phyloP scores from a whole-genome alignment of 2,888 invertebrate species.

The Cataglyphis rosenhaueri region DNA sequence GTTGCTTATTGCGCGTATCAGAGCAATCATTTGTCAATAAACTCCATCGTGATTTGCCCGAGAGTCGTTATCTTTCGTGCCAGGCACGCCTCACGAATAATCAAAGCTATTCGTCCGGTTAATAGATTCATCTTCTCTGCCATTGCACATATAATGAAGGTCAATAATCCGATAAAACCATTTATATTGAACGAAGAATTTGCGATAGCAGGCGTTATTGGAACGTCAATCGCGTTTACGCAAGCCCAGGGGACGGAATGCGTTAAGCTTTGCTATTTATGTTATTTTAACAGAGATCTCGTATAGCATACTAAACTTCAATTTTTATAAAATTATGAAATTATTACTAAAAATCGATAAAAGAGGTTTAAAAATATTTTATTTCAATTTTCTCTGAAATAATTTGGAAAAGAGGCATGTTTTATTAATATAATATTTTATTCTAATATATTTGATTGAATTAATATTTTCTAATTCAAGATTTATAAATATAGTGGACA shows the following conservation, averaged over 20 bases:
- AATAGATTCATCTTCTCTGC: slow-evolving; percentile 32
- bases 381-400: background rate
- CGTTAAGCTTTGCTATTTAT: background rate
- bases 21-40: slow-evolving; percentile 40
- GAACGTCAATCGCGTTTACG: slow-evolving; percentile 41
- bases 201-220: slow-evolving; percentile 7
- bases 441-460: background rate
- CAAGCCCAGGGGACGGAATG: background rate
- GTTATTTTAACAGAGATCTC: background rate
- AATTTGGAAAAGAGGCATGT: background rate
- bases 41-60: background rate
- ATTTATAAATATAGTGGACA: background rate
- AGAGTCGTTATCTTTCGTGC: slow-evolving; percentile 6
- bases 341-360: background rate
- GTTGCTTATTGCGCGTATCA: slow-evolving; percentile 19
- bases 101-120: slow-evolving; percentile 5
- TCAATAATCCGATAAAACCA: slow-evolving; percentile 59
- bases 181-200: slow-evolving; percentile 30
- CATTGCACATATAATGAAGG: slow-evolving; percentile 30
- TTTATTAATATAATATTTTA: background rate
- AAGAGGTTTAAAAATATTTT: background rate
- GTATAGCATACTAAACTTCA: background rate
- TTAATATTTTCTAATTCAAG: background rate
- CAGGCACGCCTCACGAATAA: slow-evolving; percentile 33
- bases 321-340: background rate